Conservation (phyloP, 2,113 vertebrate species). For the Ciconia boyciana region DNA sequence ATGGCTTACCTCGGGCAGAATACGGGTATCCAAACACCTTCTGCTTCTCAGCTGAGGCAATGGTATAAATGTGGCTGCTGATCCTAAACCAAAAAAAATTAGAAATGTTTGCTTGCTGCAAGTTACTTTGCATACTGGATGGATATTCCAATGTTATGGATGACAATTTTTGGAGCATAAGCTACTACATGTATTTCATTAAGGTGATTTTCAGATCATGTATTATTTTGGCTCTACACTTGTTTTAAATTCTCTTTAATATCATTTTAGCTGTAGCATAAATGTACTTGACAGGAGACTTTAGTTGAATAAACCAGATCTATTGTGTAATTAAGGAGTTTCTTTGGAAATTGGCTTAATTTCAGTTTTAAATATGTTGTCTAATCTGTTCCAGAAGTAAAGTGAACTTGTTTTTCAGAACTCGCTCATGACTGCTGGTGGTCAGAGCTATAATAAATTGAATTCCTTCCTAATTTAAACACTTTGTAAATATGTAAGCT, state of each 20-base stretch:
- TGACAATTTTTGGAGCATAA: background rate
- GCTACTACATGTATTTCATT: background rate
- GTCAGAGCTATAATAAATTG: background rate
- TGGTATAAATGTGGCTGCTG: background rate
- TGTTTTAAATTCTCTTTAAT: background rate
- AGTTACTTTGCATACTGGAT: background rate
- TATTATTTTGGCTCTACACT: background rate
- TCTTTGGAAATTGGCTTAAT: background rate
- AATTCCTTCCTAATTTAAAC: background rate
- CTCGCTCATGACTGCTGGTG: background rate
- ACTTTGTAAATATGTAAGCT: background rate
- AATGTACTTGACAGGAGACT: background rate
- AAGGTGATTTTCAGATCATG: background rate
- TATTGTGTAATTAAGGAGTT: conserved; percentile 4
- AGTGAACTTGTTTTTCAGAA: conserved; percentile 4
- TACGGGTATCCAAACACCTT: background rate
- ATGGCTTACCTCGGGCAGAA: background rate
- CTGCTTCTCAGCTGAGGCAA: background rate
- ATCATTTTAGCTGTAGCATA: background rate
- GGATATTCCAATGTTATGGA: background rate
- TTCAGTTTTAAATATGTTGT: conserved; percentile 13
- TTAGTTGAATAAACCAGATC: background rate
- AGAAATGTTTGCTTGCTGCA: background rate
- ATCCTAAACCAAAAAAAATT: background rate
- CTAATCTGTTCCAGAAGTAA: conserved; percentile 22